Evolutionary conservation across 92 coral and sea anemone genomes (phyloP).

Genomic region (Blastomussa wellsi): DNA sequence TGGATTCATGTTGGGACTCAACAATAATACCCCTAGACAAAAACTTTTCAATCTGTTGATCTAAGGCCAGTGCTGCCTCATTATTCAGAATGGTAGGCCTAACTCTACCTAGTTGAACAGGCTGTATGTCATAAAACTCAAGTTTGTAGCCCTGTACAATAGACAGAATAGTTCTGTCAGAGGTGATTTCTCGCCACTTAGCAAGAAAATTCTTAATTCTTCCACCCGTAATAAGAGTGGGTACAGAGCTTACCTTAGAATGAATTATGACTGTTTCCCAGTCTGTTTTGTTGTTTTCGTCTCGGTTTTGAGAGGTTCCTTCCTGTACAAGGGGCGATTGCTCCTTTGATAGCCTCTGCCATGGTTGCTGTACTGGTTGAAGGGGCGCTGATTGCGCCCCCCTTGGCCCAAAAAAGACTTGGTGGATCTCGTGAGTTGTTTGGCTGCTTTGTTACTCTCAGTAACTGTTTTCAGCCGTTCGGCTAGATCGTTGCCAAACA

Average conservation of each 20-base stretch:
- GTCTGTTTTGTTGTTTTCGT: conserved; percentile 29
- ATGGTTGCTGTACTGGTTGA: conserved; percentile 27
- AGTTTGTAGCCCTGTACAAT: conserved; percentile 44
- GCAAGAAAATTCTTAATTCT: conserved; percentile 33
- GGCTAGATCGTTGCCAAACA: conserved; percentile 36
- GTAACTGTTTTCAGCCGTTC: conserved; percentile 45
- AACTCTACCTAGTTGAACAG: conserved; percentile 17
- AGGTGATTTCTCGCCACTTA: conserved; percentile 42
- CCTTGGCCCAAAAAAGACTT: conserved; percentile 41
- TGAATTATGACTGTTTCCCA: conserved; percentile 31
- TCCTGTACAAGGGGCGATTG: conserved; percentile 14
- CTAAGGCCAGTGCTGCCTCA: conserved; percentile 1
- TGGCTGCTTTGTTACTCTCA: conserved; percentile 52
- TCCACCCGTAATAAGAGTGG: conserved; percentile 29
- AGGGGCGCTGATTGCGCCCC: conserved; percentile 40
- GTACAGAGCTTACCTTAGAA: conserved; percentile 30
- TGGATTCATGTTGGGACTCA: conserved; percentile 12
- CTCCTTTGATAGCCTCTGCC: conserved; percentile 31
- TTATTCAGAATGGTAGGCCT: conserved; percentile 24
- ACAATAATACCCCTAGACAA: background rate
- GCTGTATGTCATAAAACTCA: conserved; percentile 32
- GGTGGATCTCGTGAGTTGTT: conserved; percentile 37
- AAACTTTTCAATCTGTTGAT: conserved; percentile 20
- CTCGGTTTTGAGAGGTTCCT: conserved; percentile 30
- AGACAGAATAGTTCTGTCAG: conserved; percentile 43